Evolutionary conservation across 2,113 vertebrate species (phyloP).

Genomic region (Bungarus multicinctus): DNA sequence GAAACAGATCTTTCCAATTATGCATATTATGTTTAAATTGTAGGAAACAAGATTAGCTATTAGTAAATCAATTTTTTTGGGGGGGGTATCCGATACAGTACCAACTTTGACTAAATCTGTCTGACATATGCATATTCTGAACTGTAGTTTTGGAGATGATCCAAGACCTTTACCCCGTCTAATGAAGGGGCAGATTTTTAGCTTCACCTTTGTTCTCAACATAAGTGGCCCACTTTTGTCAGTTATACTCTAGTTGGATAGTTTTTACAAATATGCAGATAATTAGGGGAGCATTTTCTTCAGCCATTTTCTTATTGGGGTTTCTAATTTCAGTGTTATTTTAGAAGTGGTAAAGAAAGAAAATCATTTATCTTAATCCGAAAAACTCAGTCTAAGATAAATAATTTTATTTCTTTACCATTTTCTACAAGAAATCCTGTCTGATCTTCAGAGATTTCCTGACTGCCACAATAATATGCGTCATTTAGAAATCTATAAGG

Average conservation of each 20-base stretch:
- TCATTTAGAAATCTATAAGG: neutral
- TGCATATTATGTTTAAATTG: neutral
- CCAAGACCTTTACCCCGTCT: slow-evolving; percentile 26
- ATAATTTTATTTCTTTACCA: neutral
- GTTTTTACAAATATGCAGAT: slow-evolving; percentile 10
- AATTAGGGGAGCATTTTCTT: slow-evolving; percentile 38
- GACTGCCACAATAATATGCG: neutral
- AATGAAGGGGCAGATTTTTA: slow-evolving; percentile 33
- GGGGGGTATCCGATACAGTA: neutral
- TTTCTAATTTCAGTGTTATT: neutral
- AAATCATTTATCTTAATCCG: neutral
- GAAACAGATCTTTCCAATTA: neutral
- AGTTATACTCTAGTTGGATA: slow-evolving; percentile 39
- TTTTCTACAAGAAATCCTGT: neutral
- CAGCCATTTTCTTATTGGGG: neutral
- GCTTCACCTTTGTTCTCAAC: slow-evolving; percentile 37
- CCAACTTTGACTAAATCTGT: neutral
- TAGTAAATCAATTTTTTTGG: neutral
- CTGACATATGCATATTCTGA: neutral
- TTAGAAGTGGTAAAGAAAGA: neutral
- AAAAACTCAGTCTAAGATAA: neutral
- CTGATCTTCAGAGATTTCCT: neutral
- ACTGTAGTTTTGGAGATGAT: slow-evolving; percentile 6
- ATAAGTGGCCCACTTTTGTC: slow-evolving; percentile 21
- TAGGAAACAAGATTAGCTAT: neutral